Percentiles rank a stretch among this genome's conserved stretches.
Evolutionary conservation across 1,140 invertebrate genomes (phyloP).

Genomic region (Drosophila malerkotliana): DNA sequence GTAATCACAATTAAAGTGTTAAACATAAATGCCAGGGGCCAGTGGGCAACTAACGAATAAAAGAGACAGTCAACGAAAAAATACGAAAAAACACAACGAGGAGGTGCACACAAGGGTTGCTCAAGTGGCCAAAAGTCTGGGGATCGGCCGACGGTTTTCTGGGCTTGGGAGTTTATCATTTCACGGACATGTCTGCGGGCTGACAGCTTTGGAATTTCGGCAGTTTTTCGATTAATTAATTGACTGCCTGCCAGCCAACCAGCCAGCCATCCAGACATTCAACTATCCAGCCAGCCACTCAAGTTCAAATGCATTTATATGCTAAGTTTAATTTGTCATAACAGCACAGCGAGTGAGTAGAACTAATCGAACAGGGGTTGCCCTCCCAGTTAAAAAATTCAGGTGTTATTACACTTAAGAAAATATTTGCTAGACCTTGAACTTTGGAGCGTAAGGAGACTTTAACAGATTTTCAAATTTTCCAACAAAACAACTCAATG

Average conservation of each 20-base stretch:
- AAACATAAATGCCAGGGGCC: conserved; percentile 76
- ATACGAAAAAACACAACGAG: conserved; percentile 13
- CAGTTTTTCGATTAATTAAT: conserved; percentile 64
- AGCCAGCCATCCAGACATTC: background rate
- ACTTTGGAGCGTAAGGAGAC: no score
- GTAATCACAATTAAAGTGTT: conserved; percentile 83
- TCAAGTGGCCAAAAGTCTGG: conserved; percentile 42
- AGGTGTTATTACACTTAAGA: background rate
- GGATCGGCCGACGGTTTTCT: conserved; percentile 50
- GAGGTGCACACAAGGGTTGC: conserved; percentile 54
- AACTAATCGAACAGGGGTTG: conserved; percentile 1
- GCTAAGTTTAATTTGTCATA: conserved; percentile 22
- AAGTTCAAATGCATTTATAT: conserved; percentile 42
- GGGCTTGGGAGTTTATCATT: conserved; percentile 62
- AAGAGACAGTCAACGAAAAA: conserved; percentile 43
- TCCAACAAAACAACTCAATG: no score
- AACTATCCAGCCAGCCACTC: conserved; percentile 21
- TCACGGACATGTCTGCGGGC: conserved; percentile 63
- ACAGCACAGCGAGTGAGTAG: conserved; percentile 6
- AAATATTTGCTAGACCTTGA: background rate
- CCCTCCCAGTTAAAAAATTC: background rate
- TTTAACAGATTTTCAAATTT: no score
- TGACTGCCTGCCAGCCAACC: conserved; percentile 22
- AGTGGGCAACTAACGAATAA: conserved; percentile 59
- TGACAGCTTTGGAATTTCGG: conserved; percentile 65